Evolutionary conservation across 2,797 vertebrate genomes (phyloP).

Genomic region (Myoxocephalus aenaeus): DNA sequence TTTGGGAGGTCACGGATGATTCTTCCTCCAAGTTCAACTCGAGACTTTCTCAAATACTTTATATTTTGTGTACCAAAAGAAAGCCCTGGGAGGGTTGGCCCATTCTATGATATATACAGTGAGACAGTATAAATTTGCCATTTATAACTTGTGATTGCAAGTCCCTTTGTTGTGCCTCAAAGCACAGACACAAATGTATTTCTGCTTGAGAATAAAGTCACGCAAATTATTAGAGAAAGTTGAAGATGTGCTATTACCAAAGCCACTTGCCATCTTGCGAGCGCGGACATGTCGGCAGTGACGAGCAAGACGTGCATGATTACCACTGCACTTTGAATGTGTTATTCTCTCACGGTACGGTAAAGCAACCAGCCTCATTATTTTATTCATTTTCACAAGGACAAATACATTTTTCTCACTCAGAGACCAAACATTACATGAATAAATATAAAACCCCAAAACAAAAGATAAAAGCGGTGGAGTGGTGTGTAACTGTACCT

Average conservation of each 20-base stretch:
- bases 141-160: neutral
- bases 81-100: neutral
- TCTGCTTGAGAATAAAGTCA: neutral
- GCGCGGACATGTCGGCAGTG: too few relatives aligned
- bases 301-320: too few relatives aligned
- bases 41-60: constrained; percentile 18
- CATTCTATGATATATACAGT: neutral
- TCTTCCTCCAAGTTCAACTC: constrained; percentile 23
- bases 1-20: constrained; percentile 33
- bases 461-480: neutral
- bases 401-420: neutral
- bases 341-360: neutral
- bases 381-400: neutral
- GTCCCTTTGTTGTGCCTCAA: neutral
- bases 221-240: neutral
- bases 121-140: neutral
- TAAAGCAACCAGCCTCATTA: neutral
- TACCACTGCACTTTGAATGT: too few relatives aligned
- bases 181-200: too few relatives aligned
- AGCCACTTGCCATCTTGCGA: too few relatives aligned
- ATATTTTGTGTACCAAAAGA: constrained; percentile 23
- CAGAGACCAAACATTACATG: neutral
- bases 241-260: too few relatives aligned
- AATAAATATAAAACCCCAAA: neutral
- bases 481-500: constrained; percentile 82